Percentiles rank a stretch among this genome's conserved stretches.
phyloP scores from a whole-genome alignment of 2,797 vertebrate genomes.

The Menidia menidia region DNA sequence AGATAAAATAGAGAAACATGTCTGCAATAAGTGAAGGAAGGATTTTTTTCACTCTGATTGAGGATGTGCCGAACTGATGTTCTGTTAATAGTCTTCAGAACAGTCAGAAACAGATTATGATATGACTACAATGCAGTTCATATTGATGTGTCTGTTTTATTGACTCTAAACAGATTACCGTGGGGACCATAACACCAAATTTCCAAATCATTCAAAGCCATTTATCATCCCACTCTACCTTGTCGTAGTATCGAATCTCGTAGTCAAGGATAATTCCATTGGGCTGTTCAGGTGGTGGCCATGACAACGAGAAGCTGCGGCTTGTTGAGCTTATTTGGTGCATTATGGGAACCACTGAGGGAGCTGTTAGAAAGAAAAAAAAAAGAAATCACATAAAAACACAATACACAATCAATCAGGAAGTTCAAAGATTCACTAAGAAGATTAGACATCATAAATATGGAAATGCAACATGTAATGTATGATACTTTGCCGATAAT shows the following conservation, averaged over 20 bases:
- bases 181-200: conserved; percentile 34
- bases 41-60: background rate
- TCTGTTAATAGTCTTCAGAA: conserved; percentile 12
- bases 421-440: conserved; percentile 33
- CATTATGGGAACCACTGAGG: conserved; percentile 95
- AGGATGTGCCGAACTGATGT: background rate
- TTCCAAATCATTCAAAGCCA: conserved; percentile 32
- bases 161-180: conserved; percentile 47
- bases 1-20: background rate
- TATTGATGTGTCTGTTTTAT: conserved; percentile 55
- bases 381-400: conserved; percentile 11
- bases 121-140: conserved; percentile 42
- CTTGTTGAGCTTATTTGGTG: conserved; percentile 97
- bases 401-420: conserved; percentile 58
- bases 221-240: conserved; percentile 83
- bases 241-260: conserved; percentile 94
- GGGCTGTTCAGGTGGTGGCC: conserved; percentile 95
- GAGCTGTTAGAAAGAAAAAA: conserved; percentile 80
- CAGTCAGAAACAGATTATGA: conserved; percentile 32
- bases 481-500: conserved; percentile 50
- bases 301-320: conserved; percentile 94
- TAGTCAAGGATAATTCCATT: conserved; percentile 97
- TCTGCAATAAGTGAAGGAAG: background rate
- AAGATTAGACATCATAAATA: conserved; percentile 53
- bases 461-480: conserved; percentile 49